phyloP scores from a whole-genome alignment of 2,113 vertebrate genomes.

The Illadopsis cleaveri region DNA sequence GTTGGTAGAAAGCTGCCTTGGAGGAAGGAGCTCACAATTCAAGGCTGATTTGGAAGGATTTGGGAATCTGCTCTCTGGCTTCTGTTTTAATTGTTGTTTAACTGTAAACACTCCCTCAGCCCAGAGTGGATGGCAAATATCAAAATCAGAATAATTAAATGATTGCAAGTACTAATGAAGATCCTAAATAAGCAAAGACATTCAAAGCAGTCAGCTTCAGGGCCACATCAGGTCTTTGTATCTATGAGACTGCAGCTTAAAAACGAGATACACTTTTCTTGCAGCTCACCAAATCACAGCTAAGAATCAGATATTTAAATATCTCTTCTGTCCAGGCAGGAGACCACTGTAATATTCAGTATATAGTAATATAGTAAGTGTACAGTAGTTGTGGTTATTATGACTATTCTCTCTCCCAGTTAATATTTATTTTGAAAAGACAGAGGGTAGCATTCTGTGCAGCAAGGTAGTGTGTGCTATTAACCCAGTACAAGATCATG shows the following conservation, averaged over 20 bases:
- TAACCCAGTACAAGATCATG: neutral
- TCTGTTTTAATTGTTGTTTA: conserved; percentile 7
- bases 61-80: neutral
- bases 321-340: neutral
- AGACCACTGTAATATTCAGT: neutral
- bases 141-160: conserved; percentile 27
- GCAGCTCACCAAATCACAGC: neutral
- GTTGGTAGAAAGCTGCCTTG: neutral
- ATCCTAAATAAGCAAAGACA: neutral
- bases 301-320: neutral
- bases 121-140: neutral
- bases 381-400: neutral
- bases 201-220: neutral
- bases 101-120: neutral
- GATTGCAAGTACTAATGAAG: neutral
- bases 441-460: neutral
- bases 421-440: neutral
- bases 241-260: neutral
- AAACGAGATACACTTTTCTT: neutral
- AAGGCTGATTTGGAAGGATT: neutral
- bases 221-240: neutral
- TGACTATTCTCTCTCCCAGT: neutral
- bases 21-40: neutral
- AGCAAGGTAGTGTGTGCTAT: neutral
- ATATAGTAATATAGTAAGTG: neutral